Conservation (phyloP, 2,797 vertebrate species). For the Peromyscus eremicus region DNA sequence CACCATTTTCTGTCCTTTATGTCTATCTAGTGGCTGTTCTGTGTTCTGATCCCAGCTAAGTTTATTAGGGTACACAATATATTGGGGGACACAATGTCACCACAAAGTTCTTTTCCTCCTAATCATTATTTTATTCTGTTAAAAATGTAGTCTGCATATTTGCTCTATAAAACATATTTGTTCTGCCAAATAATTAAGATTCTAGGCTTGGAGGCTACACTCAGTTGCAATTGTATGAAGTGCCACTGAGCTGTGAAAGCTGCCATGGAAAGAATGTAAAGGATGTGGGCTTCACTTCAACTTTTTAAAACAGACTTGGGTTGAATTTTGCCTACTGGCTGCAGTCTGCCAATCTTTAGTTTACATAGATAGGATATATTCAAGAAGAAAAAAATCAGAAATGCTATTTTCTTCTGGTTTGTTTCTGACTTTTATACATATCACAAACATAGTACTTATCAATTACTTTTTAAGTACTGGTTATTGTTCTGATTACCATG, state of each 20-base stretch:
- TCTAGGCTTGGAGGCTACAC: neutral
- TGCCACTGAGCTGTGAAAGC: neutral
- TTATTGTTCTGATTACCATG: neutral
- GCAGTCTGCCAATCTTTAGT: neutral
- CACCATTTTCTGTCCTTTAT: no score
- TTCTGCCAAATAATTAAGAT: neutral
- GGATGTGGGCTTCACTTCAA: neutral
- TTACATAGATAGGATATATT: neutral
- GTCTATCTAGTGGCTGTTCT: no score
- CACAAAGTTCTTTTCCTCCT: neutral
- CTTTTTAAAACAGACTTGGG: fast-evolving
- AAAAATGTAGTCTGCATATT: neutral
- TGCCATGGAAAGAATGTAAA: neutral
- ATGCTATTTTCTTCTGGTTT: neutral
- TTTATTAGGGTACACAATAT: no score
- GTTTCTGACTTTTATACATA: neutral
- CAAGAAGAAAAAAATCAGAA: neutral
- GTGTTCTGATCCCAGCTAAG: no score
- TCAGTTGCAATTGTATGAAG: neutral
- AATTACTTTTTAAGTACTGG: neutral
- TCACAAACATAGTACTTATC: neutral
- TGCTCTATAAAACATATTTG: neutral
- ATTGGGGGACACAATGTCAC: no score
- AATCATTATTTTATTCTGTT: neutral
- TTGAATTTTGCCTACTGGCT: fast-evolving